Conservation (phyloP, 2,797 vertebrate genomes). For the Okamejei kenojei region DNA sequence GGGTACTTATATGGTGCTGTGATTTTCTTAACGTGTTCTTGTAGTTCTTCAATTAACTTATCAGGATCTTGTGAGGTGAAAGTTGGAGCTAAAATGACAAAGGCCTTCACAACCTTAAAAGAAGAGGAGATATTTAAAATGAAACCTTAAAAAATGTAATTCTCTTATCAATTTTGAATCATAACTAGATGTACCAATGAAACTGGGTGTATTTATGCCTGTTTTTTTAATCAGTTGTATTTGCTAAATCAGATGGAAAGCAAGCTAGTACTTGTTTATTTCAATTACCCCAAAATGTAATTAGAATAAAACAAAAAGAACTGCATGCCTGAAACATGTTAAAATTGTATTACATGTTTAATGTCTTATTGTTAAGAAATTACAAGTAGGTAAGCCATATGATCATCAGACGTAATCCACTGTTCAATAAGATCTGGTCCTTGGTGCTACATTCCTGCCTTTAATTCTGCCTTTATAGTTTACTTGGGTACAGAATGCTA, state of each 20-base stretch:
- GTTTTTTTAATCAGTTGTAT: not conserved
- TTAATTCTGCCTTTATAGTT: no score
- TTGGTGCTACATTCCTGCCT: no score
- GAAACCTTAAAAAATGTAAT: not conserved
- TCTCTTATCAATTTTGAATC: not conserved
- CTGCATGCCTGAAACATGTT: not conserved
- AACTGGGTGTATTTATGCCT: not conserved
- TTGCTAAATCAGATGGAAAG: not conserved
- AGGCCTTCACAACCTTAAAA: conserved; percentile 71
- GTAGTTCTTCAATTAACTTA: conserved; percentile 59
- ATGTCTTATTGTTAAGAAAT: not conserved
- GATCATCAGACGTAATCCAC: no score
- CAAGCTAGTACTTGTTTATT: not conserved
- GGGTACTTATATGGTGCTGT: conserved; percentile 77
- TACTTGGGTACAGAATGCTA: no score
- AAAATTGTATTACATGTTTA: not conserved
- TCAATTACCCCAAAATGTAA: not conserved
- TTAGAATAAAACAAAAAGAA: not conserved
- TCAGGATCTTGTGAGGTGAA: conserved; percentile 54
- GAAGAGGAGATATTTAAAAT: conserved; percentile 19
- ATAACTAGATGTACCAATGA: not conserved
- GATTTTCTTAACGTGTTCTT: conserved; percentile 65
- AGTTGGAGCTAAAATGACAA: conserved; percentile 60
- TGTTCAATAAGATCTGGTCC: no score
- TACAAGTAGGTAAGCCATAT: no score